Conservation (phyloP, 2,113 vertebrate species). For the Tachuris rubrigastra region DNA sequence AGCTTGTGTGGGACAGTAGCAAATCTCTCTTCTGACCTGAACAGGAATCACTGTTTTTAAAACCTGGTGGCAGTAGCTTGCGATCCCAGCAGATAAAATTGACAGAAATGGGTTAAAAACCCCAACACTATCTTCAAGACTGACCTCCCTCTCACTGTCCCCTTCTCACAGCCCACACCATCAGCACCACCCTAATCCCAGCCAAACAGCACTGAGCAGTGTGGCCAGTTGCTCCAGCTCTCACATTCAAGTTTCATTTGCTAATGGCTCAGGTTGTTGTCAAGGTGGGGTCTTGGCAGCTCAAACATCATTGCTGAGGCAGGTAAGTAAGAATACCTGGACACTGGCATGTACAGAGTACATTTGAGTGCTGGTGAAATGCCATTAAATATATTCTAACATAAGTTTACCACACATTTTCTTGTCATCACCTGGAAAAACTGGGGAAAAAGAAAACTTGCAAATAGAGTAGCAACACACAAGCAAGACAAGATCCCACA, state of each 20-base stretch:
- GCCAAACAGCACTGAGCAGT: not conserved
- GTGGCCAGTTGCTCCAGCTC: not conserved
- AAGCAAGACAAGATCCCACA: not conserved
- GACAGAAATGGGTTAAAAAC: not conserved
- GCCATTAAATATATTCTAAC: not conserved
- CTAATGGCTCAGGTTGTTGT: not conserved
- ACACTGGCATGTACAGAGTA: not conserved
- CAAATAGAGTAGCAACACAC: not conserved
- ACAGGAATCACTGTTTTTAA: not conserved
- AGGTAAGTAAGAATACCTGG: not conserved
- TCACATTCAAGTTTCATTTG: not conserved
- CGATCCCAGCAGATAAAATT: not conserved
- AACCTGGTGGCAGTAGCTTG: not conserved
- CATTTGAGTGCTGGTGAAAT: not conserved
- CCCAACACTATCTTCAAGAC: not conserved
- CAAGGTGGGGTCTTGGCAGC: not conserved
- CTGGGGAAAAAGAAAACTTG: not conserved
- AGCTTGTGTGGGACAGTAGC: not conserved
- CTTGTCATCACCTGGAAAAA: not conserved
- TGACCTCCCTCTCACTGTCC: not conserved
- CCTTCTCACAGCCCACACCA: not conserved
- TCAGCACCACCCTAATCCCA: not conserved
- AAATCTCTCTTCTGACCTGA: not conserved
- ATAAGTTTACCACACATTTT: not conserved
- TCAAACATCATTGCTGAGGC: not conserved